Base-by-base conservation (phyloP, 2,888 invertebrate genomes). In the Rosalia funebris region DNA sequence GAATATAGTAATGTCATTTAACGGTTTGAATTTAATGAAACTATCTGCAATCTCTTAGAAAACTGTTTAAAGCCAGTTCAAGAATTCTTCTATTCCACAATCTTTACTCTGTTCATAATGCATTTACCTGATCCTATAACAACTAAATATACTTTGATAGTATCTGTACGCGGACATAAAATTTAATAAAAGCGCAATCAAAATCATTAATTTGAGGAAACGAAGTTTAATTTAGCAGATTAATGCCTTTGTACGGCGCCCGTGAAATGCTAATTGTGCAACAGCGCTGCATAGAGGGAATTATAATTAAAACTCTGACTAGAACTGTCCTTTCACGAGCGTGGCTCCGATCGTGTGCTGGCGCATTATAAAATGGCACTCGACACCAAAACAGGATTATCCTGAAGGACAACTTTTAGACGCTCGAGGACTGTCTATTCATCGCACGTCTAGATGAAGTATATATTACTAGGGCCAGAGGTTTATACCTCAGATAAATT, bases 281-380 rank as follows among this genome's bases (percentile, higher is more conserved):
- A n/a, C n/a, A n/a, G 25, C 25, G 25, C 25, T 25, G 25, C 25
- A 25, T n/a, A n/a, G n/a, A n/a, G n/a, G n/a, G n/a, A n/a, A n/a
- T n/a, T n/a, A 14, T 12, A 15, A 10, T 15, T n/a, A 10, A 14
- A 1, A 15, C 31, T 14, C 14, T 31, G 10, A 12, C 1, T 10
- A 1, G 17, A 41, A 10, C 16, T 17, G 17, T 19, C 15, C 17
- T 41, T 15, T 16, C 41, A n/a, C 15, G 37, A 5, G 37, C 14
- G 10, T 19, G 1, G 14, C 15, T 2, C 11, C 9, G 1, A 2
- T 1, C 9, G n/a, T 10, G 9, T 31, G 9, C 25, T 12, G 17
- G 44, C 10, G 25, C 31, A 15, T 46, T 15, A 32, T 15, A 14
- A 46, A 46, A 46, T 16, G 32, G n/a, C 12, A 31, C 31, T 46